Percentiles rank a stretch among this genome's conserved stretches.
Evolutionary conservation across 1,140 invertebrate genomes (phyloP).

Genomic region (Adelges cooleyi): DNA sequence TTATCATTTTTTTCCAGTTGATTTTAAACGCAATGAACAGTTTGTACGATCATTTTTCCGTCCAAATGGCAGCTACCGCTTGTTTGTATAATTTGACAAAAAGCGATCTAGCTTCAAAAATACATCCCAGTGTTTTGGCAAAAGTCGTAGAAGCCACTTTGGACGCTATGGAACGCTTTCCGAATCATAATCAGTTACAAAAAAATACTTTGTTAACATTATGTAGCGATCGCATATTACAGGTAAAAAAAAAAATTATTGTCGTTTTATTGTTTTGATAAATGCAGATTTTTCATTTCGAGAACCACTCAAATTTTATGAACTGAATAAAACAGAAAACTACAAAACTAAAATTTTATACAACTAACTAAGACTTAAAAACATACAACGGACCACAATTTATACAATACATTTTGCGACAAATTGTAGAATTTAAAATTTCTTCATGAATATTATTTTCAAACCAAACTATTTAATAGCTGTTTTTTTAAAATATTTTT

Average conservation of each 20-base stretch:
- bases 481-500: too few species aligned
- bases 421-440: too few species aligned
- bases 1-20: conserved; percentile 40
- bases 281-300: too few species aligned
- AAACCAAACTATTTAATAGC: too few species aligned
- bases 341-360: too few species aligned
- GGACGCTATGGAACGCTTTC: conserved; percentile 60
- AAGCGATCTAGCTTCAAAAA: conserved; percentile 41
- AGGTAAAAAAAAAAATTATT: too few species aligned
- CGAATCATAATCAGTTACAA: conserved; percentile 57
- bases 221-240: conserved; percentile 66
- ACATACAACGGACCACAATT: too few species aligned
- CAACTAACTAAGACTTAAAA: too few species aligned
- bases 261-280: too few species aligned
- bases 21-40: conserved; percentile 57
- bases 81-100: conserved; percentile 70
- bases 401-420: not conserved
- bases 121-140: conserved; percentile 55
- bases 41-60: conserved; percentile 52
- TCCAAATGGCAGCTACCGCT: conserved; percentile 71
- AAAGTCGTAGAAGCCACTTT: conserved; percentile 57
- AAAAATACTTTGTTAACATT: conserved; percentile 66
- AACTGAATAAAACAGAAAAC: too few species aligned
- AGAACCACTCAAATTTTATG: too few species aligned
- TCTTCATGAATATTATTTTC: too few species aligned